Conservation (phyloP, 2,888 invertebrate genomes). For the Maniola hyperantus region DNA sequence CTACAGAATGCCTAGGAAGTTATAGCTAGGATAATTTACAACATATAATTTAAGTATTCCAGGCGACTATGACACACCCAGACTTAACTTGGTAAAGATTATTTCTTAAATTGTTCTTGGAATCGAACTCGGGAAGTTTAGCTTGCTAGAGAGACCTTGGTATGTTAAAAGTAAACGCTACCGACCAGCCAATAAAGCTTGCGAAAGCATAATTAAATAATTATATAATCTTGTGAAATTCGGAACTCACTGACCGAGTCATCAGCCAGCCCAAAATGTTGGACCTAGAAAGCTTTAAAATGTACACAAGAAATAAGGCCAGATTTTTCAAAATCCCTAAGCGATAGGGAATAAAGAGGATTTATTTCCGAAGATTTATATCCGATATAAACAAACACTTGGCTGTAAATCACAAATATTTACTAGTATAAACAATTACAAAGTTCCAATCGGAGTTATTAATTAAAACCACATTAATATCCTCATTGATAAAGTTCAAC, state of each 20-base stretch:
- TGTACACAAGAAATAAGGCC: too few relatives aligned
- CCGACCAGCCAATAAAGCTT: background rate
- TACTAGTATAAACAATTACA: conserved; percentile 11
- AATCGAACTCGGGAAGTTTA: background rate
- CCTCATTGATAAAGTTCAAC: conserved; percentile 60
- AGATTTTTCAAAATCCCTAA: too few relatives aligned
- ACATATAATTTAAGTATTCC: too few relatives aligned
- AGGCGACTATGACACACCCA: background rate
- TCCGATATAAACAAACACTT: background rate
- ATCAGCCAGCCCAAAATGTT: too few relatives aligned
- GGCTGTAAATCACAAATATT: background rate
- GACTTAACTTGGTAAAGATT: background rate
- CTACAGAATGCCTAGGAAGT: too few relatives aligned
- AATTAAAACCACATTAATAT: conserved; percentile 34
- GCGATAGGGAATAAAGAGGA: too few relatives aligned
- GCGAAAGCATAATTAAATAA: background rate
- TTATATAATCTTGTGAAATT: conserved; percentile 3
- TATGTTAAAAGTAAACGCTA: background rate
- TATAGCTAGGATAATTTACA: too few relatives aligned
- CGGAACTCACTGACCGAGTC: too few relatives aligned
- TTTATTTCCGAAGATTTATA: too few relatives aligned
- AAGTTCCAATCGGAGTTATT: conserved; percentile 19
- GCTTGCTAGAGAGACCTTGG: background rate
- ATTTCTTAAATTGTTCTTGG: background rate
- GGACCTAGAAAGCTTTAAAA: too few relatives aligned